A percentile compares a stretch with the other conserved stretches of the same genome.
Evolutionary conservation across 2,888 invertebrate genomes (phyloP).

Genomic region (Neoascia interrupta): DNA sequence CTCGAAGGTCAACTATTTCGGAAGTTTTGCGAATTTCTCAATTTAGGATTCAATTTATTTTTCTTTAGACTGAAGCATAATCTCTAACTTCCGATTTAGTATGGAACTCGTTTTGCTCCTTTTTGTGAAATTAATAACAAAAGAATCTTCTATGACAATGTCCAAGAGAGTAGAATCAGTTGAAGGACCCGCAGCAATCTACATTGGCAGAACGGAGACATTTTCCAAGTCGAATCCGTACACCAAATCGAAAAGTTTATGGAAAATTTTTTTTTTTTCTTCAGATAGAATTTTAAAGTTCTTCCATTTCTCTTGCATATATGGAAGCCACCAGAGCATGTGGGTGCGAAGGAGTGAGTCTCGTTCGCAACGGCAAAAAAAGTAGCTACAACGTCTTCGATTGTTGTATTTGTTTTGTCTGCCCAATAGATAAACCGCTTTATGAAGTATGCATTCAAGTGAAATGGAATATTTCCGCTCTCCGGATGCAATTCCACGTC

Average conservation of each 20-base stretch:
- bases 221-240: conserved; percentile 37
- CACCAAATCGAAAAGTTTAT: conserved; percentile 52
- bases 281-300: background rate
- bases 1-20: too few species aligned
- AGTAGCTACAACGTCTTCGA: conserved; percentile 22
- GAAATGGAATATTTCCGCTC: conserved; percentile 63
- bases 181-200: too few species aligned
- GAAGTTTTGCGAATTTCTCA: too few species aligned
- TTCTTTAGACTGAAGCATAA: too few species aligned
- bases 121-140: too few species aligned
- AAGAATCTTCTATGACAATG: too few species aligned
- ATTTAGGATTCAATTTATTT: too few species aligned
- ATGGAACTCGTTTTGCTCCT: too few species aligned
- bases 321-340: too few species aligned
- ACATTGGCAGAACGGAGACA: conserved; percentile 39
- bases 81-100: too few species aligned
- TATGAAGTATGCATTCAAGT: conserved; percentile 53
- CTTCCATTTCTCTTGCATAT: background rate
- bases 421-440: conserved; percentile 61
- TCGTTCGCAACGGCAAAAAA: too few species aligned
- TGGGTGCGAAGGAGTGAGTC: background rate
- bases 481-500: conserved; percentile 58
- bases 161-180: too few species aligned
- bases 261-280: conserved; percentile 32
- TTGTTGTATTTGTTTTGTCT: conserved; percentile 58